Evolutionary conservation across 2,113 vertebrate species (phyloP).

Genomic region (Cheilinus undulatus): DNA sequence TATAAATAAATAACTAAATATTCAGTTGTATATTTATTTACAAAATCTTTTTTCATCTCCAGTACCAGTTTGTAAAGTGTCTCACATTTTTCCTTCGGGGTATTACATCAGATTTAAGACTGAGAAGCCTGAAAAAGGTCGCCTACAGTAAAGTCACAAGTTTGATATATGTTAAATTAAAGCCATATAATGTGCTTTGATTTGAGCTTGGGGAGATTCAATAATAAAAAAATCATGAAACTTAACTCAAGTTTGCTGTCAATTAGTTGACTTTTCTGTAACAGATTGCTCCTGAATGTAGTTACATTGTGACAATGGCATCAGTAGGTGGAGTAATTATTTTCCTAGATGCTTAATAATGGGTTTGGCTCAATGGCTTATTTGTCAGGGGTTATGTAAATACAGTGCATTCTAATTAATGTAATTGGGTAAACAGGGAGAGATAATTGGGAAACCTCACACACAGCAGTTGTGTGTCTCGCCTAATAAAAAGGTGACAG

Average conservation of each 20-base stretch:
- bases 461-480: constrained; percentile 19
- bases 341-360: constrained; percentile 66
- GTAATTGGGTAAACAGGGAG: constrained; percentile 64
- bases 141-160: too few species aligned
- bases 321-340: constrained; percentile 61
- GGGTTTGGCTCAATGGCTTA: constrained; percentile 68
- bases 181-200: too few species aligned
- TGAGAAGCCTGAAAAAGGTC: too few species aligned
- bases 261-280: neutral
- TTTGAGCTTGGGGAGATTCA: too few species aligned
- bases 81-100: too few species aligned
- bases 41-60: too few species aligned
- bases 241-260: neutral
- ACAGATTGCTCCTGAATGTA: constrained; percentile 23
- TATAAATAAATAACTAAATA: too few species aligned
- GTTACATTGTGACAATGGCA: constrained; percentile 48
- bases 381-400: constrained; percentile 69
- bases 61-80: too few species aligned
- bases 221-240: neutral
- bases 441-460: constrained; percentile 66
- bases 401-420: constrained; percentile 76
- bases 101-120: too few species aligned
- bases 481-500: constrained; percentile 45
- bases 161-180: too few species aligned
- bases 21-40: too few species aligned